These are phyloP conservation scores for Tetragonula carbonaria DNA, from an alignment of 2,888 invertebrate genomes.

Conservation along the genomic window DNA sequence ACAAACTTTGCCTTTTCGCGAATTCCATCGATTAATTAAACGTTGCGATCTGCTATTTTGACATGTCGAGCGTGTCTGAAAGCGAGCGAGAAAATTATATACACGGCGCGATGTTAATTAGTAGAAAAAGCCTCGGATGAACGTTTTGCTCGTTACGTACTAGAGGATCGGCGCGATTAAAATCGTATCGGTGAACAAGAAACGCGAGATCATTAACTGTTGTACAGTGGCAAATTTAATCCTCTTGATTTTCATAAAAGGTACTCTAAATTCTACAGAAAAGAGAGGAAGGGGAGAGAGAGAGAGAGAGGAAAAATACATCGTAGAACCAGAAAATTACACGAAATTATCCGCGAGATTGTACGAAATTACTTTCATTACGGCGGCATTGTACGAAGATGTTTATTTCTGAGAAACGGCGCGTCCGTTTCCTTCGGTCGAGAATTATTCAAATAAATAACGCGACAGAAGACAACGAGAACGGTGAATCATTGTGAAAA, in stretches of 20 bases:
- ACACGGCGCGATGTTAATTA: conserved; percentile 19
- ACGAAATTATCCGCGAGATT: conserved; percentile 25
- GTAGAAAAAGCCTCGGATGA: not conserved
- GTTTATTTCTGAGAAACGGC: conserved; percentile 9
- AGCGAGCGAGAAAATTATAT: not conserved
- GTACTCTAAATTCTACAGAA: conserved; percentile 27
- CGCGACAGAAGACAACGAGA: not conserved
- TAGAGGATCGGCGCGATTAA: conserved; percentile 16
- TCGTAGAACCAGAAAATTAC: conserved; percentile 20
- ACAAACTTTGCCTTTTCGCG: not conserved
- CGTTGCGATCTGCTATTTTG: not conserved
- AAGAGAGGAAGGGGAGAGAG: too few species aligned
- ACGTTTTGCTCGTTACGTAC: conserved; percentile 9
- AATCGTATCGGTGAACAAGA: conserved; percentile 21
- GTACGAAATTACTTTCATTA: conserved; percentile 26
- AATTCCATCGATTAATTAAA: conserved; percentile 5
- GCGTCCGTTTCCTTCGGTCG: not conserved
- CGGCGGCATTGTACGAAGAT: conserved; percentile 19
- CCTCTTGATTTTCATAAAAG: conserved; percentile 41
- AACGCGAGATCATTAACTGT: conserved; percentile 23
- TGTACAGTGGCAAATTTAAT: conserved; percentile 19
- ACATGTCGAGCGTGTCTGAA: not conserved
- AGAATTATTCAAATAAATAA: conserved; percentile 1
- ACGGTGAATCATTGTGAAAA: not conserved
- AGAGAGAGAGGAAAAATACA: not conserved